These are phyloP conservation scores for Cerastoderma edule DNA, from an alignment of 2,888 invertebrate genomes.

Conservation along the genomic window DNA sequence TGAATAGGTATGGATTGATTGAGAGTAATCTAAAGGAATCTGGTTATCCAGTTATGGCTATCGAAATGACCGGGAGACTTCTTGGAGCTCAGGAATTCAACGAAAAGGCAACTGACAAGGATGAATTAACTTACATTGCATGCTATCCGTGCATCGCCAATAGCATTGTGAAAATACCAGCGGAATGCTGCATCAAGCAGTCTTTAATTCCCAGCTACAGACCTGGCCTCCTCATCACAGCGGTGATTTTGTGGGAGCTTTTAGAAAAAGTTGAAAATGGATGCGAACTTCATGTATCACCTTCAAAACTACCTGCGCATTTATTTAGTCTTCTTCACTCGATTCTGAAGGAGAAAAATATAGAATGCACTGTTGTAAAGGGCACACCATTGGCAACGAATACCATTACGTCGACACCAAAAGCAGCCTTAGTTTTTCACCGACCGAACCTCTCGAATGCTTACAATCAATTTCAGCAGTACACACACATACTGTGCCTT, in stretches of 20 bases:
- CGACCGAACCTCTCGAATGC: no score
- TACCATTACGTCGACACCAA: background rate
- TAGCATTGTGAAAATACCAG: conserved; percentile 7
- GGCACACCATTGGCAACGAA: background rate
- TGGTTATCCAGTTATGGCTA: background rate
- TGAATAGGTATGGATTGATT: background rate
- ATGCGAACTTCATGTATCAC: background rate
- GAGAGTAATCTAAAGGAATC: background rate
- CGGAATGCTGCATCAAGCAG: conserved; percentile 3
- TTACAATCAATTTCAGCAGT: background rate
- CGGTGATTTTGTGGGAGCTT: conserved; percentile 9
- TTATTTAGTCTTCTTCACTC: background rate
- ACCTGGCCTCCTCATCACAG: conserved; percentile 9
- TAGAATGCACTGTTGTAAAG: background rate
- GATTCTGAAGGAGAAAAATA: conserved; percentile 2
- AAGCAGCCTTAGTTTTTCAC: background rate
- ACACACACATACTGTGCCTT: background rate
- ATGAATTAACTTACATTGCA: background rate
- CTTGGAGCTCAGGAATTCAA: background rate
- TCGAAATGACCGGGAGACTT: conserved; percentile 6
- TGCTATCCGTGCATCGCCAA: conserved; percentile 11
- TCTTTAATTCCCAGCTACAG: background rate
- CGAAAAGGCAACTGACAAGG: background rate
- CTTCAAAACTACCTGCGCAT: background rate
- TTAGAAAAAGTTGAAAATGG: background rate